Conservation (phyloP, 2,888 invertebrate species). For the Ethmia dodecea region DNA sequence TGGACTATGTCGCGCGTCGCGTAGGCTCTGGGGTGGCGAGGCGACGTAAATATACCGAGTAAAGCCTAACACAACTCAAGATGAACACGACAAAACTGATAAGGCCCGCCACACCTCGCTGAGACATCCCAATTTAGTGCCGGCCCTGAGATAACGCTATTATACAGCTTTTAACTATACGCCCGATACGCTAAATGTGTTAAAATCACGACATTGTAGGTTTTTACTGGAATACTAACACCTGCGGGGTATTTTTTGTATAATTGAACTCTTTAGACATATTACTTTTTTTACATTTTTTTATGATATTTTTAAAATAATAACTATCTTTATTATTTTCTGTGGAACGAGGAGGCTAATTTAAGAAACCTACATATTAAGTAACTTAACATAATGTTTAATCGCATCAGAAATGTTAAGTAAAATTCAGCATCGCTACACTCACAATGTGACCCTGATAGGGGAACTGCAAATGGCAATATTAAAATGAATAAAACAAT, state of each 20-base stretch:
- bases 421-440: no score
- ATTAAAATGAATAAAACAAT: no score
- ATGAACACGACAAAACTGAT: slow-evolving; percentile 76
- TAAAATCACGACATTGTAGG: slow-evolving; percentile 61
- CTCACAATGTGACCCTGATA: no score
- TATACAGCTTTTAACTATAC: slow-evolving; percentile 77
- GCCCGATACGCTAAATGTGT: slow-evolving; percentile 72
- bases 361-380: no score
- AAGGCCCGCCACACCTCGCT: slow-evolving; percentile 59
- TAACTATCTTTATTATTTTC: no score
- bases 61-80: slow-evolving; percentile 77
- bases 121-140: slow-evolving; percentile 77
- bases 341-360: no score
- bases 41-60: slow-evolving; percentile 67
- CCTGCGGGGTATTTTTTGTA: slow-evolving; percentile 22
- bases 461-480: no score
- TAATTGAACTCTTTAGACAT: no score
- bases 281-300: no score
- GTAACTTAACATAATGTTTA: no score
- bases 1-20: slow-evolving; percentile 63
- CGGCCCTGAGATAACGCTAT: slow-evolving; percentile 72
- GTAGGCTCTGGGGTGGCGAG: slow-evolving; percentile 48
- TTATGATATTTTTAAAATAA: no score
- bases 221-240: slow-evolving; percentile 43
- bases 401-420: no score